Evolutionary conservation across 2,888 invertebrate genomes (phyloP).

Genomic region (Argynnis bischoffii): DNA sequence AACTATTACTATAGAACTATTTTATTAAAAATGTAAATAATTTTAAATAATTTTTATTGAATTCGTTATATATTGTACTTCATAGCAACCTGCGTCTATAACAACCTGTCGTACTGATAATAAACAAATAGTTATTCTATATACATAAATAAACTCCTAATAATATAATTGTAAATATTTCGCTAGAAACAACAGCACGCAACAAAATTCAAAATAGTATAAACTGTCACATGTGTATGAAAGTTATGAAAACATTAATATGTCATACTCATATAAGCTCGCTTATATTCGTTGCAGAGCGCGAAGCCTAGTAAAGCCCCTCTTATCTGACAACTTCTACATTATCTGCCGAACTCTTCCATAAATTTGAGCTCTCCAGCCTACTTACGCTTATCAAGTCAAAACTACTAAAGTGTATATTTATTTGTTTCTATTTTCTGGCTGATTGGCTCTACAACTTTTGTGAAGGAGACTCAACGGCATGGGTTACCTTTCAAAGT

Average conservation of each 20-base stretch:
- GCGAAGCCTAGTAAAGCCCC: slow-evolving; percentile 62
- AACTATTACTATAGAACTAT: no score
- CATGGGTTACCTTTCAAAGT: slow-evolving; percentile 67
- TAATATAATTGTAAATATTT: slow-evolving; percentile 10
- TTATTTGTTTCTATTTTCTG: slow-evolving; percentile 80
- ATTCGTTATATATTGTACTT: no score
- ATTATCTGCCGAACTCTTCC: slow-evolving; percentile 73
- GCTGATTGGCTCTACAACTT: slow-evolving; percentile 74
- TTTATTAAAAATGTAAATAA: no score
- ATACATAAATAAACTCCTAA: neutral
- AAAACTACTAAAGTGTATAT: slow-evolving; percentile 76
- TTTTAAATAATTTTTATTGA: no score
- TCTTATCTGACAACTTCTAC: slow-evolving; percentile 76
- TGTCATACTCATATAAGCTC: slow-evolving; percentile 39
- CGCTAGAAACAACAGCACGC: slow-evolving; percentile 26
- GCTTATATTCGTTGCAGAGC: slow-evolving; percentile 52
- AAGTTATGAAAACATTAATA: slow-evolving; percentile 50
- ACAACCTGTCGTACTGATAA: no score
- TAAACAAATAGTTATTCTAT: neutral
- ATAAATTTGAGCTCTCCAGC: slow-evolving; percentile 69
- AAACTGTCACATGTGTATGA: slow-evolving; percentile 34
- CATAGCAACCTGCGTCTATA: no score
- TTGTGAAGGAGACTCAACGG: slow-evolving; percentile 52
- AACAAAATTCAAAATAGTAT: slow-evolving; percentile 35
- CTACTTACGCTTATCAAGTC: slow-evolving; percentile 73